Evolutionary conservation across 1,140 invertebrate genomes (phyloP).

Genomic region (Zaprionus nigranus): DNA sequence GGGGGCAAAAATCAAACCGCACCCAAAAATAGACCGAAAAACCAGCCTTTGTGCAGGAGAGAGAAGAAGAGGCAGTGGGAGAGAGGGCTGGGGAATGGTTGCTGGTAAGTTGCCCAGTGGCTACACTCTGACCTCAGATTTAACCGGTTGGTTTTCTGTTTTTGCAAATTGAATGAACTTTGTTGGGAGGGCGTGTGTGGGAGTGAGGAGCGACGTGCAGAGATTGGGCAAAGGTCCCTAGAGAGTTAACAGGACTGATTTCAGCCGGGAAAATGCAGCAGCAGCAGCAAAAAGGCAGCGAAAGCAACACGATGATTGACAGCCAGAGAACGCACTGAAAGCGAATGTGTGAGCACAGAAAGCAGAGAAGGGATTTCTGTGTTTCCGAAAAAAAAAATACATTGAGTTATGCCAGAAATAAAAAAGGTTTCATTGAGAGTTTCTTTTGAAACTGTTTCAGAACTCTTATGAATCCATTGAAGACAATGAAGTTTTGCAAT

Average conservation of each 20-base stretch:
- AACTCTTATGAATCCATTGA: background rate
- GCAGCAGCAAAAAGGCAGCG: background rate
- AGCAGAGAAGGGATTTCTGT: background rate
- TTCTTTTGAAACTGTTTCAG: background rate
- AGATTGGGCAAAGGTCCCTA: background rate
- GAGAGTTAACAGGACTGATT: background rate
- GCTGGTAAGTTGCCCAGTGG: slow-evolving; percentile 18
- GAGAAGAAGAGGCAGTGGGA: background rate
- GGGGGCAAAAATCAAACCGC: slow-evolving; percentile 48
- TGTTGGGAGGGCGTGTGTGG: background rate
- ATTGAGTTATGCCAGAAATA: background rate
- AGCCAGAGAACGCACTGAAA: background rate
- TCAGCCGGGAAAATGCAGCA: background rate
- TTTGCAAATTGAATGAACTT: slow-evolving; percentile 73
- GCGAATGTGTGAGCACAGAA: background rate
- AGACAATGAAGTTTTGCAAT: background rate
- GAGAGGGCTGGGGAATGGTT: background rate
- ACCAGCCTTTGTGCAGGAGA: background rate
- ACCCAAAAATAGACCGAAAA: slow-evolving; percentile 9
- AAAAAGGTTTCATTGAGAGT: background rate
- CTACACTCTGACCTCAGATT: slow-evolving; percentile 33
- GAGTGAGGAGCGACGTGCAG: background rate
- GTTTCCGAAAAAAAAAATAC: background rate
- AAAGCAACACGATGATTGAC: background rate
- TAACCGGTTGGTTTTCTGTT: slow-evolving; percentile 46